Evolutionary conservation across 2,113 vertebrate genomes (phyloP).

Genomic region (Leiothrix lutea): DNA sequence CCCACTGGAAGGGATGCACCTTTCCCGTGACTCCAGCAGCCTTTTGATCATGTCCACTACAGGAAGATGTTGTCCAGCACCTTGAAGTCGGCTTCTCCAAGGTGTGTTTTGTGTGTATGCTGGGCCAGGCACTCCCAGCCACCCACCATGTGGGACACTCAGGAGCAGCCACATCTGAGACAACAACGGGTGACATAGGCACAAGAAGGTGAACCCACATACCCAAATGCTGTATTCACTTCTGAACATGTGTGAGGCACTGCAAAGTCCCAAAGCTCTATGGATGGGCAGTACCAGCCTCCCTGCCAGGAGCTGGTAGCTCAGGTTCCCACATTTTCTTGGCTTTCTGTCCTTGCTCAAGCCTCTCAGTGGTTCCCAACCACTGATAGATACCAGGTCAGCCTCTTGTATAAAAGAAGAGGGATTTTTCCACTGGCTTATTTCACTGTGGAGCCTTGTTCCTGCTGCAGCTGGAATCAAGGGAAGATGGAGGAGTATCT

Average conservation of each 20-base stretch:
- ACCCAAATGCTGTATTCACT: background rate
- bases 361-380: background rate
- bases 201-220: rapidly evolving
- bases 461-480: background rate
- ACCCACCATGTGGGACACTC: rapidly evolving
- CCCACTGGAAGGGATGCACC: background rate
- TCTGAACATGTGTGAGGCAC: rapidly evolving
- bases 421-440: background rate
- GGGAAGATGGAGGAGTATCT: background rate
- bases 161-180: background rate
- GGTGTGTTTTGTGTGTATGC: rapidly evolving
- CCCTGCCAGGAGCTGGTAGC: background rate
- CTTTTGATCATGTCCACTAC: background rate
- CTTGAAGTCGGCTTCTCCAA: background rate
- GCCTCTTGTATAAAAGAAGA: background rate
- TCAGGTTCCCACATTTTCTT: background rate
- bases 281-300: rapidly evolving
- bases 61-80: background rate
- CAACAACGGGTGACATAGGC: background rate
- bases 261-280: background rate
- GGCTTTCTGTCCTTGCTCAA: background rate
- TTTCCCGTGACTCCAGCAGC: background rate
- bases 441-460: background rate
- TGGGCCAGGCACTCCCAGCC: background rate
- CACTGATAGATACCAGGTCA: rapidly evolving